Evolutionary conservation across 2,888 invertebrate species (phyloP), one percentile per base, ranked within the genome.

Genomic region (Ichneumoninae sp.): DNA sequence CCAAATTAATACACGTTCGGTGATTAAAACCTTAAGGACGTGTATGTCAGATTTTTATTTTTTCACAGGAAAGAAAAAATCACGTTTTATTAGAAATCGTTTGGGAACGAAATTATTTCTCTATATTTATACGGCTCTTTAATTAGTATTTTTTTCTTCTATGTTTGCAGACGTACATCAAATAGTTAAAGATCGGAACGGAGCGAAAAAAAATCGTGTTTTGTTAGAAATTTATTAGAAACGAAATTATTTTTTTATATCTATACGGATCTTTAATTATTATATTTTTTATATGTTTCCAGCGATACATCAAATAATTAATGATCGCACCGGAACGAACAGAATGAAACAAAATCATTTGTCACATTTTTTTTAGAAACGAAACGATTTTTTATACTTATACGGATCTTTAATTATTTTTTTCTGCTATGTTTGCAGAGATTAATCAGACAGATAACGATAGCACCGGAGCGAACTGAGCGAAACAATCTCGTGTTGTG

Each of bases 301-400:
- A 10, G 40, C 10, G 13, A 50, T 5, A 50, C n/a, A 50, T 6
- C 33, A n/a, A n/a, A 50, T 19, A 66, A 19, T 40, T n/a, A 8
- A 66, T 1, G 33, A 19, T 33, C 19, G 30, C 8, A 16, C 5
- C 13, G 30, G n/a, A 66, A 2, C 30, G 13, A 54, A 22, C 19
- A 7, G 19, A 19, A 16, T 6, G 6, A 33, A 33, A 33, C 0
- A 54, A 54, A 22, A 54, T 54, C 54, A 1, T 40, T 40, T 40
- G 10, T 40, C 8, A 8, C 0, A 36, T 8, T 10, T 6, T 22
- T 44, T 33, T 68, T 19, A 19, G 10, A n/a, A 63, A n/a, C 74
- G 74, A 74, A 74, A 74, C 47, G n/a, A 63, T 13, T 33, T 44
- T 44, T 44, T 44, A 3, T 13, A 44, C 0, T 13, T 44, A 44